Base-by-base conservation (phyloP, 2,113 vertebrate genomes). In the Alexandromys fortis region DNA sequence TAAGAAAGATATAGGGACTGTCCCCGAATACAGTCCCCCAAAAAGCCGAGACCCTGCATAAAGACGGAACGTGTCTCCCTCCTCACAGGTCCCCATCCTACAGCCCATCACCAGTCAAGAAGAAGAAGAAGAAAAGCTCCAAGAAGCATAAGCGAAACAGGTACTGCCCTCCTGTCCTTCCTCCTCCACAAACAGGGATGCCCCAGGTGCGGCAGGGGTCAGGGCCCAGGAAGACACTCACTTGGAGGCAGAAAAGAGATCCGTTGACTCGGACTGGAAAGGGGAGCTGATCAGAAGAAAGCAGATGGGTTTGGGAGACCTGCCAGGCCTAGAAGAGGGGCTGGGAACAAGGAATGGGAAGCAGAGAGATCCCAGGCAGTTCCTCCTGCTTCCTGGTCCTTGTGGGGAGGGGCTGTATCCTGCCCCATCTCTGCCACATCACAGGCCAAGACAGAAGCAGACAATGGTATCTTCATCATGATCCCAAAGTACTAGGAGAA, bases 71-170 rank as follows among this genome's bases (percentile, higher is more conserved):
- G 13, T 35, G 3, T 7, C 52, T 83, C 68, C 28, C 42, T 73
- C 19, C 47, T 45, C 76, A 0, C 96, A 99, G 99, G 98, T 99
- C 99, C 98, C 99, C 98, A 0, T 99, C 99, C 73, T 98, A 98
- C 68, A 99, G 99, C 96, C 98, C 98, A 90, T 99, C 99, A 0
- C 99, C 99, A 12, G 98, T 98, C 86, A 99, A 99, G 98, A 99
- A 99, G 97, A 99, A 99, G 98, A 99, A 99, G 98, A 99, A 99
- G 99, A 99, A 99, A 98, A 99, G 98, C 97, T 99, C 99, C 55
- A 99, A 99, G 98, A 99, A 99, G 93, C 98, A 99, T 98, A 99
- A 99, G 96, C 98, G 99, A 95, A 99, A 98, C 98, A 99, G 99
- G 99, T 99, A 99, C 24, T 73, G 72, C 49, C 21, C 10, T 99